Evolutionary conservation across 1,140 invertebrate species (phyloP).

Genomic region (Gryon sp.): DNA sequence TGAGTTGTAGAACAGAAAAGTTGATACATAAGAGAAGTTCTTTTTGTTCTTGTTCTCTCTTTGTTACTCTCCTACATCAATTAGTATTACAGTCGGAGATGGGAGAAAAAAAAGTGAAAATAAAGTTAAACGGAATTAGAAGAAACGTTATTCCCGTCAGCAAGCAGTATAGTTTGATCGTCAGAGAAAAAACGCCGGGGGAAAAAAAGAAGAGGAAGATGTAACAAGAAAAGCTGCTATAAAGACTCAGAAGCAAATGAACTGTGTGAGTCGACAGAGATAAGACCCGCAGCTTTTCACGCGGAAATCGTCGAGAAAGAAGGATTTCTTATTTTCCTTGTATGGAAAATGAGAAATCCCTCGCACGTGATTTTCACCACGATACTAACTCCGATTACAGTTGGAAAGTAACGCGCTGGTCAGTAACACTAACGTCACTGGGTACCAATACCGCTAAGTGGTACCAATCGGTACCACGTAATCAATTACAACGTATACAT

Average conservation of each 20-base stretch:
- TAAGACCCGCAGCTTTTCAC: constrained; percentile 44
- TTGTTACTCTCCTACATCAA: too few species aligned
- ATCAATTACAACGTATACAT: constrained; percentile 49
- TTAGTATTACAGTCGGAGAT: not conserved
- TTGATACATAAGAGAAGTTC: too few species aligned
- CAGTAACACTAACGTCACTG: too few species aligned
- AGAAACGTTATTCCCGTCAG: not conserved
- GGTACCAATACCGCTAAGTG: too few species aligned
- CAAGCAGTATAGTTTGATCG: too few species aligned
- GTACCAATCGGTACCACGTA: constrained; percentile 43
- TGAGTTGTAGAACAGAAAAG: too few species aligned
- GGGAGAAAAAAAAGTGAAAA: not conserved
- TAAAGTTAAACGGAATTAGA: not conserved
- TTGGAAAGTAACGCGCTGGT: constrained; percentile 66
- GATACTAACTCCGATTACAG: constrained; percentile 58
- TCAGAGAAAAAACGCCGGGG: not conserved
- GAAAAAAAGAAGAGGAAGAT: constrained; percentile 31
- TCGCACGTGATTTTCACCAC: constrained; percentile 22
- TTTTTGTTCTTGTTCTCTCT: too few species aligned
- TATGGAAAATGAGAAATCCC: constrained; percentile 22
- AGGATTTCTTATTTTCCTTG: constrained; percentile 46
- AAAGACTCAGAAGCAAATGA: too few species aligned
- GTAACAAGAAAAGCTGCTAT: too few species aligned
- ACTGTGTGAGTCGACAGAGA: constrained; percentile 18
- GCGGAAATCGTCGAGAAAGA: constrained; percentile 45